Conservation (phyloP, 64 coral and sea anemone genomes). For the Montipora efflorescens region DNA sequence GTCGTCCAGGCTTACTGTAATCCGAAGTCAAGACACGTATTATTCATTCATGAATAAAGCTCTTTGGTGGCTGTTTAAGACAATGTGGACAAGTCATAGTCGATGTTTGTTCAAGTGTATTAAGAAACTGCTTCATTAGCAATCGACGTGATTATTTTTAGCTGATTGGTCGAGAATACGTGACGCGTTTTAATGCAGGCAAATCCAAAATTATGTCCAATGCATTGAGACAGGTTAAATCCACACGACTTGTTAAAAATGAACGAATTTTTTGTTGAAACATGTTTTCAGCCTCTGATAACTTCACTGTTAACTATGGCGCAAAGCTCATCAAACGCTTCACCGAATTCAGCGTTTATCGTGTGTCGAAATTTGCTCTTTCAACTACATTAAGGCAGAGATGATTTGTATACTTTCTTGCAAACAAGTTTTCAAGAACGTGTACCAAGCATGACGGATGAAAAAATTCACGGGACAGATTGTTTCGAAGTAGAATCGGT, state of each 20-base stretch:
- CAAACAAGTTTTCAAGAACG: background rate
- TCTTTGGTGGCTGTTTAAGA: background rate
- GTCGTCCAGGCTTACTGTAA: background rate
- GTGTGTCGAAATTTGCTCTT: background rate
- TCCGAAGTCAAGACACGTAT: background rate
- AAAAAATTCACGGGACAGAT: conserved; percentile 78
- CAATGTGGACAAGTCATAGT: background rate
- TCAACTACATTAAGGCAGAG: background rate
- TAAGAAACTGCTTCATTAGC: background rate
- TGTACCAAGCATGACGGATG: conserved; percentile 66
- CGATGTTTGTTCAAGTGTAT: conserved; percentile 3
- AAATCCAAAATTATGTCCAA: background rate
- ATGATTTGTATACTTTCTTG: conserved; percentile 40
- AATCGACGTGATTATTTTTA: background rate
- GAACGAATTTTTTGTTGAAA: background rate
- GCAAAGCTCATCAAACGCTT: background rate
- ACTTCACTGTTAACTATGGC: background rate
- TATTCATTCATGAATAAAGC: conserved; percentile 7
- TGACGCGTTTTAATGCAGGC: conserved; percentile 16
- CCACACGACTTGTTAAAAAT: conserved; percentile 21
- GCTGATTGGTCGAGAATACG: background rate
- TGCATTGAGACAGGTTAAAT: background rate
- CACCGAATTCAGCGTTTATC: background rate
- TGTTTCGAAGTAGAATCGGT: conserved; percentile 91
- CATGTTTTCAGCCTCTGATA: background rate